Evolutionary conservation across 2,113 vertebrate species (phyloP), one percentile per base, ranked within the genome.

Genomic region (Gnathonemus echidnorhynchus): DNA sequence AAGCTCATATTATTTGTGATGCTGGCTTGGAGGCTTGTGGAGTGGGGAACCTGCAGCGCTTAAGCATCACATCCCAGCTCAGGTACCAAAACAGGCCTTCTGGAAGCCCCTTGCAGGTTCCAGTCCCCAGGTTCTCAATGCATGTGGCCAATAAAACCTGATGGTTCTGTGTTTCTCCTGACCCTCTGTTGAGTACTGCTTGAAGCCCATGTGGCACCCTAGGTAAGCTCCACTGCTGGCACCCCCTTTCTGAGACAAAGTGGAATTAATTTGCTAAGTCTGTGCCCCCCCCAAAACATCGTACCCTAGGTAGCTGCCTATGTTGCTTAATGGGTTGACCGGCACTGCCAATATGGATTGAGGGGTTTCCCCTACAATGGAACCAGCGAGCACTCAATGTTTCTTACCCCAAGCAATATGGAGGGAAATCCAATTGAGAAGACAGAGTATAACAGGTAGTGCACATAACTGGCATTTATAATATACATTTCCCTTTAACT

Each of bases 1-100:
- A 35, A 88, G 91, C 88, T 88, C 88, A 91, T 42, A 39, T 80
- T 80, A 42, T 80, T 80, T 42, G 39, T 42, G 35, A 39, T 80
- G 74, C 15, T 7, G 31, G 31, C 13, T 5, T 35, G 5, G 15
- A 80, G 74, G 11, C 4, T 42, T 42, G 74, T 5, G 35, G 35
- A 17, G 74, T 19, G 31, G 74, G 15, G 42, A 70, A 35, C 15
- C 35, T 13, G 13, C 74, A 19, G 35, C 0, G 31, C 35, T 39
- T 6, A 19, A 80, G 5, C 5, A 0, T 42, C 70, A 77, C 27
- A 35, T 17, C 74, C 35, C 35, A 31, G 62, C n/a, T 66, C 62
- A 66, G 9, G 9, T 9, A 70, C 9, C 5, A 39, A 77, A 15
- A 77, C 3, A 77, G 35, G 74, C 35, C 74, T 42, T 80, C 35